Evolutionary conservation across 2,797 vertebrate genomes (phyloP).

Genomic region (Neostethus bicornis): DNA sequence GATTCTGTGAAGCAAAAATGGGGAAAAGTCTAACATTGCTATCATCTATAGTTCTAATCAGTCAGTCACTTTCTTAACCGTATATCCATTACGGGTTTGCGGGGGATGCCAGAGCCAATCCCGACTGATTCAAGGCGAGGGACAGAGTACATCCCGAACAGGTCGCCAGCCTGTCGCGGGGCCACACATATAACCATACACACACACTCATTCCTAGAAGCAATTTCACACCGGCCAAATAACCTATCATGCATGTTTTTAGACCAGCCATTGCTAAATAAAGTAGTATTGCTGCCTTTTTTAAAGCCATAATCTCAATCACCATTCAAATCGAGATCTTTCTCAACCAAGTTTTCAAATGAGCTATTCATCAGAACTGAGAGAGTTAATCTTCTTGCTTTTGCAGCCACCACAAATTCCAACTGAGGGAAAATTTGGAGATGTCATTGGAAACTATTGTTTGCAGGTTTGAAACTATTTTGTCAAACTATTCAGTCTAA

Average conservation of each 20-base stretch:
- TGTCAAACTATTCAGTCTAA: background rate
- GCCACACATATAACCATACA: too few species aligned
- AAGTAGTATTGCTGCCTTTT: background rate
- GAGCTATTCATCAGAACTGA: background rate
- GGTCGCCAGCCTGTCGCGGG: too few species aligned
- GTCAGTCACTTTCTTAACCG: too few species aligned
- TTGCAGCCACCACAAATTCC: background rate
- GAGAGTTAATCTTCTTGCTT: background rate
- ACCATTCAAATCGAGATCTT: background rate
- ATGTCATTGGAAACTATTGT: background rate
- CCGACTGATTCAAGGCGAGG: too few species aligned
- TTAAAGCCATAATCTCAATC: background rate
- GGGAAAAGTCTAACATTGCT: too few species aligned
- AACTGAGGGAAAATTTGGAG: background rate
- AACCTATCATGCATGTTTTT: too few species aligned
- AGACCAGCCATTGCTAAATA: conserved; percentile 14
- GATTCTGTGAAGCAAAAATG: background rate
- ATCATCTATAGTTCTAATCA: too few species aligned
- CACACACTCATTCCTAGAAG: too few species aligned
- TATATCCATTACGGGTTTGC: too few species aligned
- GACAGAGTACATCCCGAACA: too few species aligned
- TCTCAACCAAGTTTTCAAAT: background rate
- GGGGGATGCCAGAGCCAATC: too few species aligned
- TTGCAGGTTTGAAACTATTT: background rate
- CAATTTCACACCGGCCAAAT: too few species aligned